Base-by-base conservation (phyloP, 2,113 vertebrate genomes). In the Pimephales promelas region DNA sequence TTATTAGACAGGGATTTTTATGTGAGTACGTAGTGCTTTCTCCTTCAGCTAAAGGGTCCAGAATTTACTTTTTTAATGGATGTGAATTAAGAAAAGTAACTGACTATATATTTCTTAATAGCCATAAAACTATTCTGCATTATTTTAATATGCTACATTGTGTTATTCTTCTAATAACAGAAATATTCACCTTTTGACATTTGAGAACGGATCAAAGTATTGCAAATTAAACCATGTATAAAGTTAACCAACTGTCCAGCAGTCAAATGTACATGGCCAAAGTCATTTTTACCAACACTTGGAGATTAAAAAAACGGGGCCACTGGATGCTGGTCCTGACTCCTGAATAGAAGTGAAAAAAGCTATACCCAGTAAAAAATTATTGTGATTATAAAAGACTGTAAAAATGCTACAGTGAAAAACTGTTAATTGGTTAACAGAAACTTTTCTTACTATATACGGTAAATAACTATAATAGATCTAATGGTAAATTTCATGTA, bases 1-100 rank as follows among this genome's bases (percentile, higher is more conserved):
- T 83, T 88, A 86, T 88, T 80, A 80, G 66, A 79, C 72, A 45
- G 81, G 45, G 18, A 26, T 61, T 81, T 88, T 36, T 57, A 49
- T n/a, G 47, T 14, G 43, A 36, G 49, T 59, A 52, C 7, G 13
- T 16, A 75, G 47, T 78, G 66, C 80, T 79, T 84, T 86, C 79
- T 64, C 86, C 80, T 72, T 68, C 31, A 66, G 11, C 14, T 6
- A 59, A 24, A 59, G 40, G 64, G 64, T 70, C 64, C 20, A 22
- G 64, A 40, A 68, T 68, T 34, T 5, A 68, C 36, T 9, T 40
- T 10, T 73, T 74, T 52, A 74, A 74, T 28, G 0, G n/a, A 24
- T 74, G 71, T 31, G 71, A 52, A 52, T 16, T 52, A 16, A 31
- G 24, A 28, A 74, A 52, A 52, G 14, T 74, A 16, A 9, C 14